Evolutionary conservation across 2,113 vertebrate species (phyloP).

Genomic region (Aphyosemion australe): DNA sequence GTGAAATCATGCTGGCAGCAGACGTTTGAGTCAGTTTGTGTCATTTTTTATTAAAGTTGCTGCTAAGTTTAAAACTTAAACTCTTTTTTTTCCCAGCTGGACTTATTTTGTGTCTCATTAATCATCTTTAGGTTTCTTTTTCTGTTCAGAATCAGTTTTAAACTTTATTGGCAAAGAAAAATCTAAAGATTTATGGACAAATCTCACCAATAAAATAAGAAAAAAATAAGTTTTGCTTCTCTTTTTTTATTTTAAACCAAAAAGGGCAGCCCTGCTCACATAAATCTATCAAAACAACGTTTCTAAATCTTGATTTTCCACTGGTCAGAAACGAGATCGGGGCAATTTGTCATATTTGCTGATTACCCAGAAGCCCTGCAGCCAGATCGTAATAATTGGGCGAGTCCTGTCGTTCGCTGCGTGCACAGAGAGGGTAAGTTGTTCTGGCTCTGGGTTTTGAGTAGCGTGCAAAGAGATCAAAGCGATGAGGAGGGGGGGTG

Average conservation of each 20-base stretch:
- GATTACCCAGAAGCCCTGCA: conserved; percentile 62
- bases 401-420: conserved; percentile 46
- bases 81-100: no score
- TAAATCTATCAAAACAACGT: not conserved
- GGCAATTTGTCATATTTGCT: conserved; percentile 63
- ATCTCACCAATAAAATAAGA: no score
- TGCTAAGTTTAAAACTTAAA: no score
- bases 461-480: conserved; percentile 72
- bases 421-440: conserved; percentile 54
- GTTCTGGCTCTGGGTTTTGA: conserved; percentile 66
- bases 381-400: conserved; percentile 76
- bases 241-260: not conserved
- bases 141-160: not conserved
- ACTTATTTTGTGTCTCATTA: no score
- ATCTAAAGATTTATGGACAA: no score
- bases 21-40: no score
- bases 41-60: no score
- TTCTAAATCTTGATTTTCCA: not conserved
- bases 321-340: conserved; percentile 37
- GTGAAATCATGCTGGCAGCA: no score
- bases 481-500: conserved; percentile 38
- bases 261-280: no score
- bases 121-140: not conserved
- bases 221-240: not conserved
- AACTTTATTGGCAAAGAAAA: no score